These are phyloP conservation scores for Meta bourneti DNA, from an alignment of 2,888 invertebrate genomes.

Conservation along the genomic window DNA sequence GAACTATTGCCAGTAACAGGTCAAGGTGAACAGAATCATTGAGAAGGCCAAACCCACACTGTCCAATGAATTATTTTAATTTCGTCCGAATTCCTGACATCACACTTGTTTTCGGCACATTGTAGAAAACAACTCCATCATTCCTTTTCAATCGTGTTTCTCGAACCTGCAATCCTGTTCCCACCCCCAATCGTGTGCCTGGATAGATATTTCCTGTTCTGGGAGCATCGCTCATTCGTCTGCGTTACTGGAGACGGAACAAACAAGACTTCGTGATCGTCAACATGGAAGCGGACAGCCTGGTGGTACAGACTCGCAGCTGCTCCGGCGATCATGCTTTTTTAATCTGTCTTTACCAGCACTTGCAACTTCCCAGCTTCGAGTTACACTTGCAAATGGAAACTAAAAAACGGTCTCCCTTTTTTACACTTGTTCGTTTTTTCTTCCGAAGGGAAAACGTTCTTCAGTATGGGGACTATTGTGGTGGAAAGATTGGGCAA, in stretches of 20 bases:
- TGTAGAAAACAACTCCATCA: not conserved
- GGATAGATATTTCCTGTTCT: not conserved
- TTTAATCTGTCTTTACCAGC: not conserved
- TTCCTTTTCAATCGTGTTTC: not conserved
- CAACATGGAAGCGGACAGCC: conserved; percentile 6
- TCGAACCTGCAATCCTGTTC: not conserved
- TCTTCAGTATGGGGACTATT: not conserved
- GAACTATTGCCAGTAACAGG: too few relatives aligned
- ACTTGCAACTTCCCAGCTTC: conserved; percentile 14
- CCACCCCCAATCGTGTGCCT: not conserved
- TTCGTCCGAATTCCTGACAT: too few relatives aligned
- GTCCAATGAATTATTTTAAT: too few relatives aligned
- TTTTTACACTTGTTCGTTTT: not conserved
- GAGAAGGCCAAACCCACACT: too few relatives aligned
- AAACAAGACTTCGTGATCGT: conserved; percentile 16
- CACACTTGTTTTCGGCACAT: too few relatives aligned
- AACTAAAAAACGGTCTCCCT: not conserved
- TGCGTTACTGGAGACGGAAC: not conserved
- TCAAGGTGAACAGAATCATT: too few relatives aligned
- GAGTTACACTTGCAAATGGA: conserved; percentile 26
- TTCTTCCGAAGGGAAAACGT: not conserved
- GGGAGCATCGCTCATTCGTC: not conserved
- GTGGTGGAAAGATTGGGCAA: not conserved
- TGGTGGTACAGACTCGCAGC: not conserved
- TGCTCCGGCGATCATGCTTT: not conserved